Base-by-base conservation (phyloP, 2,113 vertebrate genomes). In the Rousettus leschenaultii region DNA sequence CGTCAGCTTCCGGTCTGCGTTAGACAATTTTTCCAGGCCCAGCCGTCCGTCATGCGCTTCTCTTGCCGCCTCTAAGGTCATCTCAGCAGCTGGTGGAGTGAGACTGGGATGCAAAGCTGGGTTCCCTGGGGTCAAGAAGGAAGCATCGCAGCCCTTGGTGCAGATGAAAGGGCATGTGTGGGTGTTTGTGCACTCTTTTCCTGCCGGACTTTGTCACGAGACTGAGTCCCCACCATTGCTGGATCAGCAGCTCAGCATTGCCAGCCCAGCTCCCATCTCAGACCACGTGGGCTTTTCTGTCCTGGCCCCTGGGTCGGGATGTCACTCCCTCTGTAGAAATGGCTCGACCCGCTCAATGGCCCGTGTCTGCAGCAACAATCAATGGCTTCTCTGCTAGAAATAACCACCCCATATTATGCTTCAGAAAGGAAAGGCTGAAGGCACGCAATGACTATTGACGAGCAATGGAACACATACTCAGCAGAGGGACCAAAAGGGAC, bases 391-490 rank as follows among this genome's bases (percentile, higher is more conserved):
- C 70, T 13, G 45, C 63, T 75, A 30, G 57, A 83, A 90, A 80
- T 33, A 85, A 71, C 45, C 1, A 19, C 22, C 86, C 40, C 21
- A 6, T 6, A 14, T 13, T 12, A 6, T 12, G 8, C 83, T 40
- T 80, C 55, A 1, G 30, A 38, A 63, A 63, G 57, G 74, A 83
- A 71, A 70, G 88, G 78, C 91, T 74, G 43, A 51, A n/a, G n/a
- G 51, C 28, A 16, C 0, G 0, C 0, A 0, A 13, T 51, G 38
- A 35, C 75, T 65, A 30, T 2, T 22, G 16, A 48, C 24, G 85
- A 66, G 10, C 33, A 68, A 35, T 11, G 70, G 57, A 38, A 3
- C 11, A 0, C 18, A 21, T 5, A 35, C 24, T 55, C 59, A 28
- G 40, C 16, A 3, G 19, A 33, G 80, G 33, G 35, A n/a, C 57